A percentile compares a stretch with the other conserved stretches of the same genome.
phyloP scores from a whole-genome alignment of 1,140 invertebrate genomes.

The Papilio polytes region DNA sequence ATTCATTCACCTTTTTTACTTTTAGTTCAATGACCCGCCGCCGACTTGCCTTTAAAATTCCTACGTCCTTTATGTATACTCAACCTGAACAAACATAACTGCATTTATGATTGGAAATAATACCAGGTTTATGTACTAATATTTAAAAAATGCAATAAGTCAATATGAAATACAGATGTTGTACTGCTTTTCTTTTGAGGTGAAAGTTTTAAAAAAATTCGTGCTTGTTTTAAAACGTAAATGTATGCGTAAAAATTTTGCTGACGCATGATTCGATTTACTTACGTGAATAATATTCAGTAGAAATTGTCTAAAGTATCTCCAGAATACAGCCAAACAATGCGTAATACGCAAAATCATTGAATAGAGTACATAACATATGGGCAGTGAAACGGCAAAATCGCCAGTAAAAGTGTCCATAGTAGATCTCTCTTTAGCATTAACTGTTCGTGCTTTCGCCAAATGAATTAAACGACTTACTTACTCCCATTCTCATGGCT shows the following conservation, averaged over 20 bases:
- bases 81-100: slow-evolving; percentile 37
- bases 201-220: background rate
- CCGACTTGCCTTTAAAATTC: background rate
- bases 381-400: background rate
- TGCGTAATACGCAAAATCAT: slow-evolving; percentile 13
- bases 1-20: background rate
- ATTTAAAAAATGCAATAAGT: slow-evolving; percentile 7
- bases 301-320: background rate
- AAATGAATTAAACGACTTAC: slow-evolving; percentile 1
- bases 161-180: slow-evolving; percentile 9
- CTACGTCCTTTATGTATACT: background rate
- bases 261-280: background rate
- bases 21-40: slow-evolving; percentile 14
- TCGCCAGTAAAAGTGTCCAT: slow-evolving; percentile 1
- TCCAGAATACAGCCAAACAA: background rate
- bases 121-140: background rate
- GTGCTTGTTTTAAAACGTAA: background rate
- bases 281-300: background rate
- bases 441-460: slow-evolving; percentile 18
- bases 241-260: background rate
- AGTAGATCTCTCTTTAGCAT: slow-evolving; percentile 15
- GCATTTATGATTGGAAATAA: background rate
- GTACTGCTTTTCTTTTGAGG: background rate
- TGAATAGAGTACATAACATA: slow-evolving; percentile 7
- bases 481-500: slow-evolving; percentile 27